Evolutionary conservation across 2,113 vertebrate genomes (phyloP).

Genomic region (Peromyscus californicus): DNA sequence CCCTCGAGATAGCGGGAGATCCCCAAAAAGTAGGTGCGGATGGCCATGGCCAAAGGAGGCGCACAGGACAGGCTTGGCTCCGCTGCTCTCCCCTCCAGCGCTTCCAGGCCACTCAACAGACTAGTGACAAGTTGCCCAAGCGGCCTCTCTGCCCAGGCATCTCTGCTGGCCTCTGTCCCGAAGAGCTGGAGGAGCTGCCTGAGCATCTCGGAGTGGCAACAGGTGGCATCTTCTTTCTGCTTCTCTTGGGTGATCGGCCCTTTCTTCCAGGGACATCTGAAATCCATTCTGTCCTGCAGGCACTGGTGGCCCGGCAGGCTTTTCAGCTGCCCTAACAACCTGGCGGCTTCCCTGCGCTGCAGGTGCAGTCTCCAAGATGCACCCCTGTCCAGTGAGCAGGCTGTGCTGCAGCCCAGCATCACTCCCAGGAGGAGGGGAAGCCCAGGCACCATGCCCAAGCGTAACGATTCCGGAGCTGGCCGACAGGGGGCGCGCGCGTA

Average conservation of each 20-base stretch:
- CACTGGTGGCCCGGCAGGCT: neutral
- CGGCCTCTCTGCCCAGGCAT: neutral
- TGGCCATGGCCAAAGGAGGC: neutral
- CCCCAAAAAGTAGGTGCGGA: neutral
- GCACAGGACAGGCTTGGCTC: neutral
- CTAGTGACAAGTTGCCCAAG: neutral
- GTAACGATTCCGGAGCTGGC: neutral
- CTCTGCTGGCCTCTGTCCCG: neutral
- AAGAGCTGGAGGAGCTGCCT: neutral
- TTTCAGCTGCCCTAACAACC: neutral
- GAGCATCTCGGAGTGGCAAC: neutral
- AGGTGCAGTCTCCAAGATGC: fast-evolving
- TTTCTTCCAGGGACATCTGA: neutral
- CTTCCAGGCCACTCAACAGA: neutral
- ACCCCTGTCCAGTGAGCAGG: neutral
- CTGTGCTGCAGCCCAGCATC: neutral
- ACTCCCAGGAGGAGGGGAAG: neutral
- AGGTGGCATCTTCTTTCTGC: neutral
- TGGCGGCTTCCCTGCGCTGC: fast-evolving
- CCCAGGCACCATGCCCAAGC: neutral
- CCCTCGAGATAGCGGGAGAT: neutral
- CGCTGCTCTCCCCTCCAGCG: no score
- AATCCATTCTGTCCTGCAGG: neutral
- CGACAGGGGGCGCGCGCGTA: neutral
- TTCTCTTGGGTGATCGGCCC: neutral